Base-by-base conservation (phyloP, 2,888 invertebrate genomes). In the Camptogramma bilineatum region DNA sequence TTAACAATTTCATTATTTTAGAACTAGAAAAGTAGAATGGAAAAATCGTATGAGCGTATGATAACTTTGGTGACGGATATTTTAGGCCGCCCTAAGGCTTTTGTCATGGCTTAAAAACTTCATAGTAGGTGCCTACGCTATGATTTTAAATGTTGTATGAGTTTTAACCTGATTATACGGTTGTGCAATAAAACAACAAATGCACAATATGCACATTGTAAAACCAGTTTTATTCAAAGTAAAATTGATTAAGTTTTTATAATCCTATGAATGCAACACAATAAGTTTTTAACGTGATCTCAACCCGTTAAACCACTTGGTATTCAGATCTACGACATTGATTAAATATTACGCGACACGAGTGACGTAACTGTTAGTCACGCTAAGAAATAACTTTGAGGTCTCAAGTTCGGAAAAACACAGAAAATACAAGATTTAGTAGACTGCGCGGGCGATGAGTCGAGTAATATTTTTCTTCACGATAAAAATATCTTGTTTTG, bases 321-420 rank as follows among this genome's bases (percentile, higher is more conserved):
- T 69, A 73, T 69, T 72, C 72, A 52, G 65, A 66, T 66, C 62
- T 62, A 56, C 58, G 60, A 52, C 73, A 73, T 72, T 71, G 77
- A 74, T 70, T 66, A 61, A 68, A 67, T 67, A 68, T 70, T 71
- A 73, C 73, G 70, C 52, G 71, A 71, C 52, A 46, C 13, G 24
- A 21, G 48, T 78, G 77, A 76, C 77, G 77, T 69, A 72, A 76
- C 46, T 5, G 46, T 77, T 77, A 78, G 39, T 78, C 76, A 77
- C 39, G 7, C 28, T 31, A 47, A 59, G 62, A 66, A 67, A 70
- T 64, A 72, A 63, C 52, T 61, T 70, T 21, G 46, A 34, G 64
- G 48, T 53, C 48, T 50, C 10, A 21, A 47, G 56, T 44, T 52
- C 52, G 39, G 16, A n/a, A 46, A 53, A 10, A 10, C 10, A 48